Evolutionary conservation across 2,888 invertebrate species (phyloP).

Genomic region (Lasioglossum malachurum): DNA sequence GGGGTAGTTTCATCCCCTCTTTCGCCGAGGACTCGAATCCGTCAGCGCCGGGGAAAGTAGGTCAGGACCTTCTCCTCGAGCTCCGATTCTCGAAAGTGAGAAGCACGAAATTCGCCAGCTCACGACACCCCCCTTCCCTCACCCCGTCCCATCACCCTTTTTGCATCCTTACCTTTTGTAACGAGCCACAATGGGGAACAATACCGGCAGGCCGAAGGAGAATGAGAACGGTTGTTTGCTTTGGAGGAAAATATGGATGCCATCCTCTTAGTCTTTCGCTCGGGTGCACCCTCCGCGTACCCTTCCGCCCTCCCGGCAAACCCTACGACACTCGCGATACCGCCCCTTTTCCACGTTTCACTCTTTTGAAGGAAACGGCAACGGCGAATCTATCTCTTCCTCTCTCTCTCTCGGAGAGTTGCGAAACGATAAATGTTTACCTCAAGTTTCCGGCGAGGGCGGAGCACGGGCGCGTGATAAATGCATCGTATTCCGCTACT

Average conservation of each 20-base stretch:
- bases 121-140: conserved; percentile 28
- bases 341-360: conserved; percentile 22
- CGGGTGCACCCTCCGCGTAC: neutral
- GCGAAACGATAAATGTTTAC: conserved; percentile 66
- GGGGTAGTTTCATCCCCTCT: conserved; percentile 21
- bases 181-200: conserved; percentile 59
- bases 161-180: conserved; percentile 48
- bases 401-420: conserved; percentile 18
- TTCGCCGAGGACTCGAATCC: conserved; percentile 1
- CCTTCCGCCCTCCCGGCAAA: neutral
- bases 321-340: neutral
- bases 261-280: conserved; percentile 37
- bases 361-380: conserved; percentile 15
- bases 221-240: conserved; percentile 57
- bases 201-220: conserved; percentile 51
- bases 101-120: conserved; percentile 44
- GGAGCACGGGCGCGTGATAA: conserved; percentile 51
- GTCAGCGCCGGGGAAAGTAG: conserved; percentile 34
- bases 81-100: conserved; percentile 37
- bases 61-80: conserved; percentile 43
- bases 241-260: conserved; percentile 50
- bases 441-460: conserved; percentile 36
- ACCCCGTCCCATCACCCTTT: neutral
- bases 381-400: conserved; percentile 11
- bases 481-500: conserved; percentile 56